Conservation (phyloP, 1,140 invertebrate genomes). For the Pemphigus obesinymphae region DNA sequence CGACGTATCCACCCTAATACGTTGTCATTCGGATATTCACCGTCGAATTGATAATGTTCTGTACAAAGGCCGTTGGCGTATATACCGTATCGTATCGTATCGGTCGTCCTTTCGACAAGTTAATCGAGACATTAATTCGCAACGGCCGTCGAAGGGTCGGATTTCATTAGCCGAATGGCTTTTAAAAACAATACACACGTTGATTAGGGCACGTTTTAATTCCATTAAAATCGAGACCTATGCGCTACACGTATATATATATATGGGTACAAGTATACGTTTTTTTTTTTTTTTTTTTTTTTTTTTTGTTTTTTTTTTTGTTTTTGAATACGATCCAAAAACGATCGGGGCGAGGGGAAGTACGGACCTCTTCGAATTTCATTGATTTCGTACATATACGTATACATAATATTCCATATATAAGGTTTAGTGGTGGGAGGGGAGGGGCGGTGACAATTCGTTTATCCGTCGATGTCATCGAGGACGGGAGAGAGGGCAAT, state of each 20-base stretch:
- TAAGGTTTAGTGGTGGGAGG: too few species aligned
- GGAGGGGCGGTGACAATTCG: conserved; percentile 1
- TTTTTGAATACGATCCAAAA: conserved; percentile 18
- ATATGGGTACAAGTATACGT: too few species aligned
- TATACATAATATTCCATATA: background rate
- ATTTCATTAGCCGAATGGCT: conserved; percentile 38
- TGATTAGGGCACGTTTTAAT: conserved; percentile 32
- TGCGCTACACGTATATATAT: background rate
- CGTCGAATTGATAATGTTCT: too few species aligned
- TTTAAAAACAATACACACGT: conserved; percentile 38
- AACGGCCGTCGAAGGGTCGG: conserved; percentile 8
- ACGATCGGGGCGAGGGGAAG: background rate
- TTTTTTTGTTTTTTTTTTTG: background rate
- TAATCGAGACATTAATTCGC: conserved; percentile 40
- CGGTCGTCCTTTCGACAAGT: background rate
- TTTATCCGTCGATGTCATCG: background rate
- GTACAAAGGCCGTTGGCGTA: too few species aligned
- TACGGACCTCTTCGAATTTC: conserved; percentile 4
- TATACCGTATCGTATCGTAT: too few species aligned
- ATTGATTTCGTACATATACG: background rate
- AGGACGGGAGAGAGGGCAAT: background rate
- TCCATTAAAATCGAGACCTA: conserved; percentile 25
- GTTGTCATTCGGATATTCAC: too few species aligned
- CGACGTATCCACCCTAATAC: too few species aligned
- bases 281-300: background rate